Percentiles rank a stretch among this genome's conserved stretches.
These are phyloP conservation scores for Caloenas nicobarica DNA, from an alignment of 2,113 vertebrate genomes.

Conservation along the genomic window DNA sequence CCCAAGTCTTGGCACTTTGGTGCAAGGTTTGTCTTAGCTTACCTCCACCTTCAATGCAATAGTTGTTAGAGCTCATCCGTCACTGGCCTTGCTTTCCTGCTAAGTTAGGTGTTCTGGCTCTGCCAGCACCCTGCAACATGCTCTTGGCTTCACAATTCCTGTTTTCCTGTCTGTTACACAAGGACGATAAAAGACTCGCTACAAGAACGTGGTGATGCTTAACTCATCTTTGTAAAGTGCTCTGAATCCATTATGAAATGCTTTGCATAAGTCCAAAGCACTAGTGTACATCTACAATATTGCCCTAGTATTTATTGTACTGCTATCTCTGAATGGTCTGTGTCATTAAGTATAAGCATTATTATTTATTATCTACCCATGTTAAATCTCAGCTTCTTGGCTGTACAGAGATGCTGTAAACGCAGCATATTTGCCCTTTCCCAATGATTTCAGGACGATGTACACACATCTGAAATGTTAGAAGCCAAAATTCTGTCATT, in stretches of 20 bases:
- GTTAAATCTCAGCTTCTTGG: neutral
- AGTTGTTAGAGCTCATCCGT: neutral
- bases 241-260: neutral
- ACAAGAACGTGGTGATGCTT: neutral
- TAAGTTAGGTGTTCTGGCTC: neutral
- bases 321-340: neutral
- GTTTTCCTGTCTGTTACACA: neutral
- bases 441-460: conserved; percentile 14
- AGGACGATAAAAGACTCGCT: neutral
- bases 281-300: neutral
- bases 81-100: neutral
- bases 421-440: conserved; percentile 19
- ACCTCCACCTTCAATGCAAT: neutral
- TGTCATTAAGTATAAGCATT: neutral
- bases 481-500: conserved; percentile 38
- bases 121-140: rapidly evolving
- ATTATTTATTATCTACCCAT: neutral
- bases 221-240: neutral
- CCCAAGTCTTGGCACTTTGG: rapidly evolving
- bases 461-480: conserved; percentile 11
- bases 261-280: neutral
- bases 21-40: neutral
- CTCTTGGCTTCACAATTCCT: neutral
- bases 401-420: neutral
- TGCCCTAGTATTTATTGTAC: neutral